Evolutionary conservation across 1,140 invertebrate genomes (phyloP), one percentile per base, ranked within the genome.

Genomic region (Drosophila lowei): DNA sequence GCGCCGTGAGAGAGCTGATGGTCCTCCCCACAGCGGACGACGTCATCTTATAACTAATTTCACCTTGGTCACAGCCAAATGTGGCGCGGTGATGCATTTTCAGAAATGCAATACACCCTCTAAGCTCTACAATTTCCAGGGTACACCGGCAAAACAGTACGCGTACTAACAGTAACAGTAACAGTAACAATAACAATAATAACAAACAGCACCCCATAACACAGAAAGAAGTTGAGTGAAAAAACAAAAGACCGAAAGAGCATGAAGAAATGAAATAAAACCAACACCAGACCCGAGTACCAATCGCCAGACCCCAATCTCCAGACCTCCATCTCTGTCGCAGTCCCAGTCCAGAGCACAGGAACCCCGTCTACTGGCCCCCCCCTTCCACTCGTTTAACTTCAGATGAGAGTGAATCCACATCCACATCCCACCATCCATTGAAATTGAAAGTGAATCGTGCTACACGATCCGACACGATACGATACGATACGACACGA

Each of bases 391-490:
- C 21, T 53, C 30, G 41, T 23, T 59, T 53, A 56, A 59, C 71
- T 50, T 61, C 64, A 73, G 60, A 74, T 58, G 72, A 63, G 79
- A 78, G 79, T 78, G 71, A 83, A 63, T 54, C 41, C 43, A 58
- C 57, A 56, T 43, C 53, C 71, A 63, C 75, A 77, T 80, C 23
- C 23, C 23, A 25, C 23, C 23, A 25, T 25, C 34, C 78, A 83
- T 77, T 86, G 81, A 86, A 86, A 86, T 78, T 88, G 81, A 86
- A 86, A 86, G 81, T 86, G 81, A 86, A 86, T 86, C 81, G 81
- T 86, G 81, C 81, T 78, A 86, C 81, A 86, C 81, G 81, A 86
- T 86, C 81, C 81, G 81, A 59, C 57, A 41, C 72, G 50, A 68
- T 68, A 50, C 61, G 50, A 25, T 25, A 25, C 23, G 23, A 30